Evolutionary conservation across 2,113 vertebrate genomes (phyloP), one percentile per base, ranked within the genome.

Genomic region (Sinocyclocheilus anophthalmus): DNA sequence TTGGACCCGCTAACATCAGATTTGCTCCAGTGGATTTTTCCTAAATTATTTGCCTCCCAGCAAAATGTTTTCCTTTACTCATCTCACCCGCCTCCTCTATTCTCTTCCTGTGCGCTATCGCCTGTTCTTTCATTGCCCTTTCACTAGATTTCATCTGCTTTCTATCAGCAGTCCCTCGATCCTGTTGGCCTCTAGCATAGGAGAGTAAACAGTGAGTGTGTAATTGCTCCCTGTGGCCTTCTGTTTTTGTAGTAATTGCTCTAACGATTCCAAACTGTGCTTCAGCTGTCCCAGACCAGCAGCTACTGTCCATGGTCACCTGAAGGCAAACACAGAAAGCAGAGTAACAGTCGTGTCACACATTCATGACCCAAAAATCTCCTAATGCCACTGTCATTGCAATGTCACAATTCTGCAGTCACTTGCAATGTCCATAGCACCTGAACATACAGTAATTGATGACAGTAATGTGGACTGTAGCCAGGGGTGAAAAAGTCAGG

Each of bases 221-320:
- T 92, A 92, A 93, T 92, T 92, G 88, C 87, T 92, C 91, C 92
- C 91, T 22, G 69, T 91, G 89, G 91, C 91, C 90, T 76, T 30
- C 16, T 88, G 88, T 90, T 92, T 93, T 92, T 81, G 83, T 85
- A 85, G 91, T 93, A 94, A 94, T 94, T 92, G 88, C 90, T 88
- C 33, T 92, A 91, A 92, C 39, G 84, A 93, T 85, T 91, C 88
- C 89, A 91, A 84, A 89, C 90, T 79, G 80, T 80, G 88, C 88
- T 87, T 86, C 87, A 89, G 88, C 90, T 88, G 88, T 91, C 89
- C 83, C 79, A 65, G 73, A 57, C 88, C 88, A 63, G 26, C 81
- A 90, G 86, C 61, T 79, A 67, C 85, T 88, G 86, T 87, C 88
- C 87, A 91, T 92, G 91, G 92, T 92, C 91, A 92, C 53, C 84